Evolutionary conservation across 2,113 vertebrate species (phyloP), one percentile per base, ranked within the genome.

Genomic region (Chelonoidis abingdonii): DNA sequence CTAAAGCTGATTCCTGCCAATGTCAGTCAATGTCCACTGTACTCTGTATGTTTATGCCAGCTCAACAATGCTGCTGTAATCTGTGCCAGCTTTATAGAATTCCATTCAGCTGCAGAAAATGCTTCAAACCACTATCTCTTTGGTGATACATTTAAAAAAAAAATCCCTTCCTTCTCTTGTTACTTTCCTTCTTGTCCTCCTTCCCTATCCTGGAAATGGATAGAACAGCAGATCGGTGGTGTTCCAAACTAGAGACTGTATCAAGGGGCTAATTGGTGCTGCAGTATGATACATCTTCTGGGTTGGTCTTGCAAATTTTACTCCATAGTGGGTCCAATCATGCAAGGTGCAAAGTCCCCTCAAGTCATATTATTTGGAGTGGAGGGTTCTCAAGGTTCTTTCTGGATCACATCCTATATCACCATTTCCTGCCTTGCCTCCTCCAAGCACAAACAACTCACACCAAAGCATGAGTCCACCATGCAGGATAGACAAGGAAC

Each of bases 1-100:
- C 94, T 88, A 86, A 65, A 96, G 95, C 96, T 85, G 88, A 94
- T 92, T 93, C 56, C 88, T 96, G 94, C 80, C 95, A 79, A 38
- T 5, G 1, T 86, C 92, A 91, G 81, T 95, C 93, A 94, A 25
- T 41, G 91, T 93, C 93, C 94, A 86, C 69, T 22, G 5, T 27
- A 54, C 41, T 92, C 35, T 1, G 89, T 57, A 53, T 27, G 12
- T 84, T 96, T 95, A 47, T 96, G 96, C 89, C 96, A 97, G 93
- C 94, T 85, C 80, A 95, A 95, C 72, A 95, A 75, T 25, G 79
- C 65, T 92, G 65, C 79, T 86, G 53, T 83, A 92, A 97, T 92
- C 69, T 93, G 41, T 47, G 56, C 80, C 35, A 27, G 49, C 65
- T 96, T 95, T 57, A 87, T 12, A 78, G 83, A 31, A 87, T 93